Evolutionary conservation across 2,888 invertebrate genomes (phyloP), one percentile per base, ranked within the genome.

Genomic region (Patella depressa): DNA sequence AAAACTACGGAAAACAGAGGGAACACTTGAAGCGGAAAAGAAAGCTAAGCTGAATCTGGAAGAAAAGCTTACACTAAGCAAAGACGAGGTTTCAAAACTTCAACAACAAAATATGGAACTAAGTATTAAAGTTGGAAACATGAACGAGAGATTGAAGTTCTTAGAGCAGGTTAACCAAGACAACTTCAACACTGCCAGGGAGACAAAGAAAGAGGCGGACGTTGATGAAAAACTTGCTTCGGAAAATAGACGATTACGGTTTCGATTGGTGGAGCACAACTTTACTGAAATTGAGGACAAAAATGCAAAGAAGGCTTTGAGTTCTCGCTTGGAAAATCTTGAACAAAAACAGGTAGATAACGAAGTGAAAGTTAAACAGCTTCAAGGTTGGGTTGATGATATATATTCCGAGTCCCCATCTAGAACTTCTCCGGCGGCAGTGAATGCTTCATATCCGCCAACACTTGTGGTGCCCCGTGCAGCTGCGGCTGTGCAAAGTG

Each of bases 321-420:
- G 77, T 15, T 74, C 74, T 12, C 72, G 78, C 1, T 73, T 80
- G 69, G 77, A 78, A 54, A 75, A 70, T 14, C 73, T 83, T 72
- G 85, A 86, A 75, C 78, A 81, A n/a, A 84, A 83, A 45, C 83
- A 84, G 45, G 80, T 81, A 19, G 83, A 83, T 57, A 79, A 84
- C 1, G 83, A 85, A 34, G 78, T 80, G 19, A 81, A 83, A 29
- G 80, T 85, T 53, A 82, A 84, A 55, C 84, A 87, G 75, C 82
- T 86, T n/a, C 85, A 85, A 29, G 82, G 84, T 0, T 87, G 85
- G 84, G 84, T 86, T 7, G 83, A 84, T 2, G 82, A 82, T 70
- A 75, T 83, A 55, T 80, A 82, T 29, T 78, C 80, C 12, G 83
- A 80, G 29, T 24, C 65, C 11, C 19, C 65, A 14, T 65, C 65